Conservation (phyloP, 2,888 invertebrate genomes). For the Pandemis heparana region DNA sequence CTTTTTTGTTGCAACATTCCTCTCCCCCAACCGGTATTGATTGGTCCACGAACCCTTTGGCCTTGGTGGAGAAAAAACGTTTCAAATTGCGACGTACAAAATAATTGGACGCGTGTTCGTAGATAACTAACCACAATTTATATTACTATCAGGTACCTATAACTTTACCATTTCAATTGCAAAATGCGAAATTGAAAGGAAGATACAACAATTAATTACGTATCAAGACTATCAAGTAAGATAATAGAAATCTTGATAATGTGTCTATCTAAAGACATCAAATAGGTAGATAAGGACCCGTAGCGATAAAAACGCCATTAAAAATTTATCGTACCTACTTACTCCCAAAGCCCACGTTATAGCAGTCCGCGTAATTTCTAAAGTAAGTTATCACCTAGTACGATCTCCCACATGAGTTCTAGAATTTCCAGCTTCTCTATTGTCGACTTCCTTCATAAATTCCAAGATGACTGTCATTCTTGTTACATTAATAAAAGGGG, state of each 20-base stretch:
- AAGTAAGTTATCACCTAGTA: conserved; percentile 52
- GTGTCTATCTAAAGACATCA: conserved; percentile 42
- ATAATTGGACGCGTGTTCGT: conserved; percentile 13
- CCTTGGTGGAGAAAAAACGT: conserved; percentile 40
- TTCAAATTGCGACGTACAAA: conserved; percentile 15
- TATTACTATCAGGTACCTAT: neutral
- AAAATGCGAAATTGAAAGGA: neutral
- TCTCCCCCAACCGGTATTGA: conserved; percentile 64
- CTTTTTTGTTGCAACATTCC: conserved; percentile 79
- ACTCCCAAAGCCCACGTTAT: conserved; percentile 57
- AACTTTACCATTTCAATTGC: neutral
- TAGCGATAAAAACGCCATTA: conserved; percentile 53
- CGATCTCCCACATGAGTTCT: conserved; percentile 58
- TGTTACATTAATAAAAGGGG: conserved; percentile 40
- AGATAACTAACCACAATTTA: neutral
- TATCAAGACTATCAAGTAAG: no score
- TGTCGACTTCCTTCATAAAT: conserved; percentile 53
- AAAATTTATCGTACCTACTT: conserved; percentile 37
- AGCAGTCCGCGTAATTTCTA: conserved; percentile 54
- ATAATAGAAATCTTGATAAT: conserved; percentile 15
- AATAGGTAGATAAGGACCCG: no score
- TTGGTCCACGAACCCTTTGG: conserved; percentile 53
- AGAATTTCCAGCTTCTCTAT: conserved; percentile 55
- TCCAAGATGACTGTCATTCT: conserved; percentile 41
- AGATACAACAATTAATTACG: neutral